These are phyloP conservation scores for Chiroxiphia lanceolata DNA, from an alignment of 2,797 vertebrate genomes.

Conservation along the genomic window DNA sequence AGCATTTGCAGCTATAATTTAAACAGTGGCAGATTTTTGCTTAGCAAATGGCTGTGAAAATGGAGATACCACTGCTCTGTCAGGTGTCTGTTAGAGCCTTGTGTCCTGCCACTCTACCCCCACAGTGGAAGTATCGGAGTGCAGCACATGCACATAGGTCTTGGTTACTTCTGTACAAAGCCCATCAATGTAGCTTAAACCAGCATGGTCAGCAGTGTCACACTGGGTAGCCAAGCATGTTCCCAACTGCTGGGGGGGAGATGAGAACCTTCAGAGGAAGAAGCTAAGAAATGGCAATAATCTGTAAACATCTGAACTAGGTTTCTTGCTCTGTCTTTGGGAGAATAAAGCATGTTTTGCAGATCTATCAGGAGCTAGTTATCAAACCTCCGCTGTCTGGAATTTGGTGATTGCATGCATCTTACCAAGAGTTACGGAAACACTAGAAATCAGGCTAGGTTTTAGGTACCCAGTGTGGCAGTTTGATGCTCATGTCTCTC, in stretches of 20 bases:
- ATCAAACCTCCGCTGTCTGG: background rate
- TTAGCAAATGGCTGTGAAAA: background rate
- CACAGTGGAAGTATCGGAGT: background rate
- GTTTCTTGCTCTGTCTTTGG: background rate
- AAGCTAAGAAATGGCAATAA: background rate
- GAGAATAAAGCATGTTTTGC: background rate
- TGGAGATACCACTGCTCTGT: background rate
- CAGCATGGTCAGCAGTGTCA: background rate
- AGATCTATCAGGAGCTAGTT: background rate
- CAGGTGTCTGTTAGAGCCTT: background rate
- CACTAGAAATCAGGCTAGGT: background rate
- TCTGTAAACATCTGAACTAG: background rate
- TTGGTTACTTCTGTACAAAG: background rate
- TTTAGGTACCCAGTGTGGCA: background rate
- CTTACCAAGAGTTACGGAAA: background rate
- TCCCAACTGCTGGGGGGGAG: background rate
- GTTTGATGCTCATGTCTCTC: background rate
- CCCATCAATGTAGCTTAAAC: background rate
- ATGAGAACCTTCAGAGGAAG: background rate
- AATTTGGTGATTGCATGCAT: background rate
- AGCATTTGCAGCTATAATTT: background rate
- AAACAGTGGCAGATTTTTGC: background rate
- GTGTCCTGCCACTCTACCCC: background rate
- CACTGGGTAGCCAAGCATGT: background rate
- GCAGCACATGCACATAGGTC: rapidly evolving